Evolutionary conservation across 2,888 invertebrate species (phyloP).

Genomic region (Drosophila antonietae): DNA sequence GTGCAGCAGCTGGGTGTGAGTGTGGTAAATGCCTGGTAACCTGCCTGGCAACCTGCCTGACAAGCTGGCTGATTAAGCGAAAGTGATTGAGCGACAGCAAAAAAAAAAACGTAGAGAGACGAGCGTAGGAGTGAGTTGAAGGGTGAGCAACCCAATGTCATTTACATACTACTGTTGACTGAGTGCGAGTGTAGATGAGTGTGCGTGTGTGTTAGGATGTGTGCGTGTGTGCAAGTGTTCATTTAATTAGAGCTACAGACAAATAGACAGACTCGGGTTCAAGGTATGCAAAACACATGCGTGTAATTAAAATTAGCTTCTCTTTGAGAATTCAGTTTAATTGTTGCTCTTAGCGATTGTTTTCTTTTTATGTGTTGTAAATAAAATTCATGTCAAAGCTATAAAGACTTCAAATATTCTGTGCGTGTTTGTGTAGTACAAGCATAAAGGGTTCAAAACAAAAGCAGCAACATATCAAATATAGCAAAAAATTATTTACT

Average conservation of each 20-base stretch:
- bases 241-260: slow-evolving; percentile 55
- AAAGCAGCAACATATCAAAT: too few species aligned
- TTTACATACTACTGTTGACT: slow-evolving; percentile 37
- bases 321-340: slow-evolving; percentile 4
- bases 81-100: slow-evolving; percentile 65
- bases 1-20: background rate
- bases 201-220: background rate
- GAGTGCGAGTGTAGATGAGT: background rate
- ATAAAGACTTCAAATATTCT: background rate
- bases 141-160: slow-evolving; percentile 23
- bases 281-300: slow-evolving; percentile 47
- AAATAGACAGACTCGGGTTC: slow-evolving; percentile 15
- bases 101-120: background rate
- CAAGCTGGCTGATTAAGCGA: slow-evolving; percentile 68
- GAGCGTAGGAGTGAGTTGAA: background rate
- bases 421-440: too few species aligned
- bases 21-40: slow-evolving; percentile 22
- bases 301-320: slow-evolving; percentile 49
- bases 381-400: slow-evolving; percentile 1
- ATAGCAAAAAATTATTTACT: too few species aligned
- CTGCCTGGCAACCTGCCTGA: slow-evolving; percentile 39
- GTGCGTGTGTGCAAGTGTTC: slow-evolving; percentile 11
- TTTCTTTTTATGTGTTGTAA: slow-evolving; percentile 18
- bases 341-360: slow-evolving; percentile 4
- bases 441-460: too few species aligned